A percentile compares a stretch with the other conserved stretches of the same genome.
phyloP scores from a whole-genome alignment of 2,113 vertebrate species.

The Varanus komodoensis region DNA sequence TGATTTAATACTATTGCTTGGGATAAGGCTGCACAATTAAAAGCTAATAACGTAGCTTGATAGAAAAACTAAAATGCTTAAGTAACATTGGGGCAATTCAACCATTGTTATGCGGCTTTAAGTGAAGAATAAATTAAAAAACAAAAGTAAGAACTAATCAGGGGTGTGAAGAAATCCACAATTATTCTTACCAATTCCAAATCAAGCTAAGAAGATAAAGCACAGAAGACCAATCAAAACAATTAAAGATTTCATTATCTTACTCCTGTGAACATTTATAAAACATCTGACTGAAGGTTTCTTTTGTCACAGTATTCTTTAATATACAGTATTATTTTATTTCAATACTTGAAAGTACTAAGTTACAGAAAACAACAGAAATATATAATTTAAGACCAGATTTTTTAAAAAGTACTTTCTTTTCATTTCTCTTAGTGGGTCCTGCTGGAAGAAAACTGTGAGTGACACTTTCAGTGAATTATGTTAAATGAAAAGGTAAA shows the following conservation, averaged over 20 bases:
- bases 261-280: not conserved
- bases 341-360: not conserved
- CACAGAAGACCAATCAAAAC: not conserved
- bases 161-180: not conserved
- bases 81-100: not conserved
- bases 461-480: fast-evolving
- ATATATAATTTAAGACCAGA: slow-evolving; percentile 1
- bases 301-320: slow-evolving; percentile 10
- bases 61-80: not conserved
- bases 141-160: not conserved
- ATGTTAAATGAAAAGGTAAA: not conserved
- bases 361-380: not conserved
- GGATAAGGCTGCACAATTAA: not conserved
- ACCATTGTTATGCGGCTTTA: not conserved
- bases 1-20: not conserved
- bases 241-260: not conserved
- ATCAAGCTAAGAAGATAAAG: not conserved
- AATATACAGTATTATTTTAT: not conserved
- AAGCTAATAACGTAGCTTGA: not conserved
- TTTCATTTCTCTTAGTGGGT: not conserved
- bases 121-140: not conserved
- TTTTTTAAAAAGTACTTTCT: slow-evolving; percentile 7
- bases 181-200: not conserved
- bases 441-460: not conserved
- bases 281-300: not conserved